Conservation (phyloP, 2,113 vertebrate genomes). For the Muscicapa adusta region DNA sequence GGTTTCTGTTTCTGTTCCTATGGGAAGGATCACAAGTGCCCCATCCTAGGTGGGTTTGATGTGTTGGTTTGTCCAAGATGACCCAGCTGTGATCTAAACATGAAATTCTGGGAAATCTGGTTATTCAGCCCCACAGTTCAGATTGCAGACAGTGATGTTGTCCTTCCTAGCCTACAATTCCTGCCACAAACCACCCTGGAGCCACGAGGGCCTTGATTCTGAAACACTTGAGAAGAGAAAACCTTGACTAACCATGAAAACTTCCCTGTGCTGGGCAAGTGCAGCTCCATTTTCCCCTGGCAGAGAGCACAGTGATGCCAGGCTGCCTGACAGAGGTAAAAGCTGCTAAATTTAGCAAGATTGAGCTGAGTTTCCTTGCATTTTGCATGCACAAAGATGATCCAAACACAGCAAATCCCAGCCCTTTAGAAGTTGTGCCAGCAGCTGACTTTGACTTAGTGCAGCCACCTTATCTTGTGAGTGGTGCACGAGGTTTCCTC, state of each 20-base stretch:
- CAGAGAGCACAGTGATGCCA: not conserved
- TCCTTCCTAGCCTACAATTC: not conserved
- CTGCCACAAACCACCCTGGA: not conserved
- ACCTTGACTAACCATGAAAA: not conserved
- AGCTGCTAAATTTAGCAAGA: not conserved
- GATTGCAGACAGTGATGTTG: not conserved
- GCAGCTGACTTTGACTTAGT: not conserved
- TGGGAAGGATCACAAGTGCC: not conserved
- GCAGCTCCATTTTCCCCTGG: not conserved
- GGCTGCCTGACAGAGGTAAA: not conserved
- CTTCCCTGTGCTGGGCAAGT: not conserved
- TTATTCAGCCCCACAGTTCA: not conserved
- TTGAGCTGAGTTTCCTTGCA: not conserved
- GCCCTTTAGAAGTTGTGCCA: not conserved
- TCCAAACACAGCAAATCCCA: not conserved
- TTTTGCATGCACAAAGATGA: not conserved
- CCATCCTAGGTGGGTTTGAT: rapidly evolving
- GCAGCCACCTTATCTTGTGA: not conserved
- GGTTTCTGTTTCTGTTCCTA: not conserved
- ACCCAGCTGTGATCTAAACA: not conserved
- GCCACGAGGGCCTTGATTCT: rapidly evolving
- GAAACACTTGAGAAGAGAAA: not conserved
- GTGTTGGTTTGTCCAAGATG: not conserved
- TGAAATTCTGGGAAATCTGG: not conserved
- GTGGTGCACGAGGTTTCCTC: not conserved